Evolutionary conservation across 2,888 invertebrate genomes (phyloP), one percentile per base, ranked within the genome.

Genomic region (Chromoteleia sp.): DNA sequence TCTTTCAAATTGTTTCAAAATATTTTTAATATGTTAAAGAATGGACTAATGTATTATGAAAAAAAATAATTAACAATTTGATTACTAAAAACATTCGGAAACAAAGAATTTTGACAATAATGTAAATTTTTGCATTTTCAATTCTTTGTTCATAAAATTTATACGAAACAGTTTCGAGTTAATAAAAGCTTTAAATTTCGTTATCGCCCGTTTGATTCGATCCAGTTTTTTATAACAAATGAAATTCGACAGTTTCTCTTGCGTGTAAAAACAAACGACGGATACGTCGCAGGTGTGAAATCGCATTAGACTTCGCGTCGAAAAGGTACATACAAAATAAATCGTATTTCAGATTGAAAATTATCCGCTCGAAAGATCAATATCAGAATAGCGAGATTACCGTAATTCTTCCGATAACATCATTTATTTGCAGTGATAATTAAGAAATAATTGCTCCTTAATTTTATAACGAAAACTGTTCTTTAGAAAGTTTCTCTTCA

Each of bases 281-380:
- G 14, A 25, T 52, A 12, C 14, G 30, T 33, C 39, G 50, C 50
- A 39, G 50, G 25, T 65, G 65, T 41, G 29, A 52, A 67, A 67
- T 25, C 45, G 50, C 41, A 15, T 67, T 52, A 67, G 39, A 67
- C 41, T 33, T 39, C 50, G 14, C 50, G 15, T 45, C 30, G 15
- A 30, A 52, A 52, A 30, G 29, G 30, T 8, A 30, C 52, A 30
- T 52, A 30, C 52, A 52, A 67, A 67, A 67, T 67, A 52, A 67
- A 67, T 67, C 52, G 39, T 41, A 41, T 65, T 50, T 65, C 52
- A 36, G 33, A 48, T 63, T 48, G 33, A 67, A 67, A 67, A 52
- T 52, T 67, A 67, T n/a, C 29, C 15, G 30, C 29, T 17, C 65
- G 52, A 39, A 17, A 29, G 29, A 67, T 67, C 52, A 15, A 67